Base-by-base conservation (phyloP, 2,888 invertebrate species). In the Brachyopa scutellaris region DNA sequence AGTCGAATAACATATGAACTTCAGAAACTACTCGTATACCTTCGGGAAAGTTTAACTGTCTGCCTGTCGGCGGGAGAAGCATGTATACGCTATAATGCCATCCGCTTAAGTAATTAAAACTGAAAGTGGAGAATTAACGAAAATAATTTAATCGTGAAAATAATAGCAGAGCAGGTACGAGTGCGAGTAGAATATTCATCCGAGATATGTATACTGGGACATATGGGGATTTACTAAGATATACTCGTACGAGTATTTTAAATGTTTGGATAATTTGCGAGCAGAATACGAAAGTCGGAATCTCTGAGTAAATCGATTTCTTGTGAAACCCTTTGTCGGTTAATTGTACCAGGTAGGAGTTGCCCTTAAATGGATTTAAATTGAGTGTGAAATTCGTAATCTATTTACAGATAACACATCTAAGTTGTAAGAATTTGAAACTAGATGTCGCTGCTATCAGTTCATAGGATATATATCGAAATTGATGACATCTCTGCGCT, bases 51-150 rank as follows among this genome's bases (percentile, higher is more conserved):
- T 76, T 80, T 66, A 72, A 82, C 67, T 82, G 82, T 77, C 59
- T 82, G 80, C 1, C 31, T 57, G 69, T 57, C 55, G 61, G 59
- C 26, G 11, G 29, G 61, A 51, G 51, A 38, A 72, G 19, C 49
- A 40, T 77, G 70, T 70, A 38, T n/a, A n/a, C 45, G 26, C 59
- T 5, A 72, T 72, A 72, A 82, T 77, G 66, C 77, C 31, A 77
- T 64, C 70, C 82, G 82, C 82, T 82, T 77, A 77, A 82, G 82
- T 77, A 82, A 82, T 82, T 82, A 82, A 82, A 82, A 77, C 77
- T 77, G 82, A 82, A 82, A 77, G 77, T 77, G 82, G 66, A 66
- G 82, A 77, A 77, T 82, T 77, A 82, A 77, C 70, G 82, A 82
- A 82, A 82, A 82, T 82, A 82, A 82, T 82, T 82, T 82, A 77